These are phyloP conservation scores for Melanotaenia pygmaea DNA, from an alignment of 2,797 vertebrate species.

Conservation along the genomic window DNA sequence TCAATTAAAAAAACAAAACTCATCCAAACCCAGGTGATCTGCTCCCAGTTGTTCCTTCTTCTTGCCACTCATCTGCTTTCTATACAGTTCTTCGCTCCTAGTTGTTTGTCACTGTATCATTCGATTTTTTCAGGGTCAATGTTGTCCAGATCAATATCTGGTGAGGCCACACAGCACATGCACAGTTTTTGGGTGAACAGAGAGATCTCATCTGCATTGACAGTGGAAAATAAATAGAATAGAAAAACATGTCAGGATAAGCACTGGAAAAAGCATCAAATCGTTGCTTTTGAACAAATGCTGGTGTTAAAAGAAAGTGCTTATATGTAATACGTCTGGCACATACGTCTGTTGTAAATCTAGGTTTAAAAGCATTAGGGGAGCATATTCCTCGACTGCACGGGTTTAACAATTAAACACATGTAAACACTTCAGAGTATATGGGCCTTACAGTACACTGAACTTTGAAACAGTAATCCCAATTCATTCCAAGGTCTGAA, in stretches of 20 bases:
- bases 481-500: constrained; percentile 24
- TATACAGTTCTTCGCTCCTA: background rate
- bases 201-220: constrained; percentile 74
- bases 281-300: background rate
- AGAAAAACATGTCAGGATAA: background rate
- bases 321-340: background rate
- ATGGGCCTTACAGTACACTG: constrained; percentile 6
- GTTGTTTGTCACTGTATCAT: constrained; percentile 48
- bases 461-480: constrained; percentile 59
- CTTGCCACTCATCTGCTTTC: background rate
- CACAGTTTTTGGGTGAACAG: constrained; percentile 83
- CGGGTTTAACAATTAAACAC: background rate
- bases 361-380: background rate
- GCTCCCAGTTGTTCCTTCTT: constrained; percentile 9
- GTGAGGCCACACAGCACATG: constrained; percentile 81
- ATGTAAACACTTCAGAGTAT: constrained; percentile 2
- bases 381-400: background rate
- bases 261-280: background rate
- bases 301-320: background rate
- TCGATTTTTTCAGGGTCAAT: constrained; percentile 73
- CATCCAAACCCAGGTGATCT: constrained; percentile 44
- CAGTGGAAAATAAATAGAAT: background rate
- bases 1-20: background rate
- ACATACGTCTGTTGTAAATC: background rate
- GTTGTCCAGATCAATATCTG: constrained; percentile 83